Conservation (phyloP, 2,113 vertebrate genomes). For the Phoxinus phoxinus region DNA sequence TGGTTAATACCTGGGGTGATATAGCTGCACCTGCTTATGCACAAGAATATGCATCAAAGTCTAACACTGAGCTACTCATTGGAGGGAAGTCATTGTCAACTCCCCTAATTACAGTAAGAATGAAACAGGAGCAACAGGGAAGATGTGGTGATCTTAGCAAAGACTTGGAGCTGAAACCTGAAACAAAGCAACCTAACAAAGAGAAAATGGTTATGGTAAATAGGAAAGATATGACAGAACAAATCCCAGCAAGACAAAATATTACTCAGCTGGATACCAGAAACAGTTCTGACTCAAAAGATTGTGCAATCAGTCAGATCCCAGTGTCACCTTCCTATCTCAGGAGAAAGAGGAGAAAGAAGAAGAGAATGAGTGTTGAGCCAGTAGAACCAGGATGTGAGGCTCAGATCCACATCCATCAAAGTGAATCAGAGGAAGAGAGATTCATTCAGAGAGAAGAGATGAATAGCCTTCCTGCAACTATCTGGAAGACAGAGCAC, state of each 20-base stretch:
- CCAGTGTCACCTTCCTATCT: conserved; percentile 57
- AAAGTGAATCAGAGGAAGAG: conserved; percentile 69
- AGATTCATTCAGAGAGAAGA: conserved; percentile 34
- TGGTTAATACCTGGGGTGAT: conserved; percentile 52
- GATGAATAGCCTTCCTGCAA: neutral
- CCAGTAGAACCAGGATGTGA: conserved; percentile 58
- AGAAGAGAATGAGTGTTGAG: conserved; percentile 64
- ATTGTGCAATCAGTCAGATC: conserved; percentile 36
- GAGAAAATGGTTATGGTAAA: neutral
- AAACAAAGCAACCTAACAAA: conserved; percentile 30
- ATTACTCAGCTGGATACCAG: neutral
- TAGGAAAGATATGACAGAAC: conserved; percentile 22
- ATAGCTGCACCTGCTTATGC: conserved; percentile 53
- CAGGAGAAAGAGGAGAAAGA: conserved; percentile 73
- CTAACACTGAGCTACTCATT: conserved; percentile 54
- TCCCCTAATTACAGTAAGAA: conserved; percentile 45
- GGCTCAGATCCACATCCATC: conserved; percentile 44
- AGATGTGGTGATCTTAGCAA: conserved; percentile 35
- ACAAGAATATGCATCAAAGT: conserved; percentile 39
- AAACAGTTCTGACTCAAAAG: conserved; percentile 37
- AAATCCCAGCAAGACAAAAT: conserved; percentile 18
- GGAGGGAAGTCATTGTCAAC: conserved; percentile 46
- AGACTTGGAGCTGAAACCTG: neutral
- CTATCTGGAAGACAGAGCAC: conserved; percentile 31
- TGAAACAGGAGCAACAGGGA: conserved; percentile 14